Percentiles rank a stretch among this genome's conserved stretches.
phyloP scores from a whole-genome alignment of 2,113 vertebrate genomes.

The Lagopus muta region DNA sequence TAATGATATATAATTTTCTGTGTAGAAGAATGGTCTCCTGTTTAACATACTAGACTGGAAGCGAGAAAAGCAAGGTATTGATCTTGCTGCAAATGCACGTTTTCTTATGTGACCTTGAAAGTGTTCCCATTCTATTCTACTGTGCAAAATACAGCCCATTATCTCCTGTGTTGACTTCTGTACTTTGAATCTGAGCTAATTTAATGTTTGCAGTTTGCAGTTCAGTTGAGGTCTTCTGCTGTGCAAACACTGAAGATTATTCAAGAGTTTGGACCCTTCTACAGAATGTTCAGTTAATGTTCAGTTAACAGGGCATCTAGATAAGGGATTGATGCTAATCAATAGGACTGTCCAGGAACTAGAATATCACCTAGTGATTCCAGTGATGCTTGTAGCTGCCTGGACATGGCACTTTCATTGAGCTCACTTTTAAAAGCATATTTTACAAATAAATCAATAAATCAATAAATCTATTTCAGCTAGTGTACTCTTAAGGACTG shows the following conservation, averaged over 20 bases:
- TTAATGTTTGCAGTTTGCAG: background rate
- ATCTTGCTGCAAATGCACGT: background rate
- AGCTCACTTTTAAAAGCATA: background rate
- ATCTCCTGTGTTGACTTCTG: background rate
- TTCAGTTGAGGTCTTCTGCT: background rate
- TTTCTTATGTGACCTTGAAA: conserved; percentile 1
- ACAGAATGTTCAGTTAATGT: background rate
- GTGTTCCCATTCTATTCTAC: background rate
- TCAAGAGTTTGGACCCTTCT: background rate
- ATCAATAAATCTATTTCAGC: background rate
- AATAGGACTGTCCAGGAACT: background rate
- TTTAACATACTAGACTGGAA: background rate
- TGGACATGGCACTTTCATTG: background rate
- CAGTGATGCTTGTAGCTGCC: background rate
- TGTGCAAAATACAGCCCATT: background rate
- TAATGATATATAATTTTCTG: background rate
- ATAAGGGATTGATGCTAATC: background rate
- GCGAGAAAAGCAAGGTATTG: background rate
- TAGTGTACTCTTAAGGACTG: background rate
- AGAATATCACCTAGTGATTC: background rate
- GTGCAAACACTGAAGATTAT: background rate
- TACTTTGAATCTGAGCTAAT: background rate
- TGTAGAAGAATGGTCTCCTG: background rate
- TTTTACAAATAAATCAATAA: background rate
- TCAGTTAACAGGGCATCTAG: background rate